Conservation (phyloP, 2,113 vertebrate genomes). For the Pantherophis guttatus region DNA sequence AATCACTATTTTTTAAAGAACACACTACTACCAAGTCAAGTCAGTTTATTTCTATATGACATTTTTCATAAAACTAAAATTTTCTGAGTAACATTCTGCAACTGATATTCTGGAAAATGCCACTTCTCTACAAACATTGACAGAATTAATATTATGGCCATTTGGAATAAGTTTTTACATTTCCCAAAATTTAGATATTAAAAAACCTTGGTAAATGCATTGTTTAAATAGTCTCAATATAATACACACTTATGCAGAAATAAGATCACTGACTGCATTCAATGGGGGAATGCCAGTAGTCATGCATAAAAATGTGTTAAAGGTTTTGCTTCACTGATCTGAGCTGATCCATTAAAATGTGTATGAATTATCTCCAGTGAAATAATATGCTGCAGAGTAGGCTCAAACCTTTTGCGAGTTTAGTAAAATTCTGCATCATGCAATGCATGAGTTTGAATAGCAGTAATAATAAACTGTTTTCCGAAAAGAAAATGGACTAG, state of each 20-base stretch:
- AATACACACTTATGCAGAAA: neutral
- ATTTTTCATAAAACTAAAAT: neutral
- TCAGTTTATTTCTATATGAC: neutral
- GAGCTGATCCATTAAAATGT: neutral
- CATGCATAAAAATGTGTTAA: neutral
- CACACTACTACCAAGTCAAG: neutral
- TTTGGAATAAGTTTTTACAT: neutral
- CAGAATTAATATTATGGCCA: neutral
- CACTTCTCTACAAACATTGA: neutral
- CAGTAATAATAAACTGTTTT: constrained; percentile 12
- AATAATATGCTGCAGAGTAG: neutral
- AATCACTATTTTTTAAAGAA: neutral
- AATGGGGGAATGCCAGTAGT: neutral
- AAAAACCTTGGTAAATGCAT: neutral
- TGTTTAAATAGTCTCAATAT: neutral
- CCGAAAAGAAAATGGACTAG: constrained; percentile 37
- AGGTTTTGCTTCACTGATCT: neutral
- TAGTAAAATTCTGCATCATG: constrained; percentile 2
- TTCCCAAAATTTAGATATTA: neutral
- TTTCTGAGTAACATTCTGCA: neutral
- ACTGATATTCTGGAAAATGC: neutral
- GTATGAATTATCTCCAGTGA: neutral
- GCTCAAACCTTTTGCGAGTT: neutral
- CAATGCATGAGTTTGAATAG: neutral
- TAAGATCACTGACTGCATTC: neutral